Evolutionary conservation across 2,888 invertebrate genomes (phyloP).

Genomic region (Caenorhabditis uteleia): DNA sequence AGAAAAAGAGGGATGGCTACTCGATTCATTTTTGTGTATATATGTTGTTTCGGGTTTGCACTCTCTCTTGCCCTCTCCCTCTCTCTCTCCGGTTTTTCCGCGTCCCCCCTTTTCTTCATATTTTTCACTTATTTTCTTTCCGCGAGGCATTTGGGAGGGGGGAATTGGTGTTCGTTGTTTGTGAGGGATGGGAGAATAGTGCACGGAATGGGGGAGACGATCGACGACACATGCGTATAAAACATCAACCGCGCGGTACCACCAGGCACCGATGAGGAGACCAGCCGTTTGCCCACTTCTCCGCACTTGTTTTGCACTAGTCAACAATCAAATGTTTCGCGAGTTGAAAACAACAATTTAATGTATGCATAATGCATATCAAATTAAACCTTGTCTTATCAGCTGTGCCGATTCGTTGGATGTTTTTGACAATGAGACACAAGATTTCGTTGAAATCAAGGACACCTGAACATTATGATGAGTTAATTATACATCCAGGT

Average conservation of each 20-base stretch:
- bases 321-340: conserved; percentile 37
- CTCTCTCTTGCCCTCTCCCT: conserved; percentile 10
- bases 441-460: too few relatives aligned
- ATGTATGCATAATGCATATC: conserved; percentile 32
- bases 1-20: conserved; percentile 16
- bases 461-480: too few relatives aligned
- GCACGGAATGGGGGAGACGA: conserved; percentile 1
- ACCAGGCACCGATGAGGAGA: conserved; percentile 29
- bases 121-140: conserved; percentile 11
- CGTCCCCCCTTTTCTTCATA: conserved; percentile 19
- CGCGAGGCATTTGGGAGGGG: conserved; percentile 24
- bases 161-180: conserved; percentile 10
- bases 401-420: too few relatives aligned
- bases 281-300: conserved; percentile 22
- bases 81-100: conserved; percentile 7
- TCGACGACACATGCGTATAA: conserved; percentile 32
- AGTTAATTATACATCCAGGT: too few relatives aligned
- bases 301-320: conserved; percentile 46
- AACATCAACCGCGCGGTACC: conserved; percentile 22
- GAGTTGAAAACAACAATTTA: conserved; percentile 36
- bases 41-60: conserved; percentile 17
- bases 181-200: not conserved
- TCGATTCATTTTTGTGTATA: conserved; percentile 32
- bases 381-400: too few relatives aligned
- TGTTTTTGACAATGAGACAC: too few relatives aligned